These are phyloP conservation scores for Promerops cafer DNA, from an alignment of 2,113 vertebrate species.

Conservation along the genomic window DNA sequence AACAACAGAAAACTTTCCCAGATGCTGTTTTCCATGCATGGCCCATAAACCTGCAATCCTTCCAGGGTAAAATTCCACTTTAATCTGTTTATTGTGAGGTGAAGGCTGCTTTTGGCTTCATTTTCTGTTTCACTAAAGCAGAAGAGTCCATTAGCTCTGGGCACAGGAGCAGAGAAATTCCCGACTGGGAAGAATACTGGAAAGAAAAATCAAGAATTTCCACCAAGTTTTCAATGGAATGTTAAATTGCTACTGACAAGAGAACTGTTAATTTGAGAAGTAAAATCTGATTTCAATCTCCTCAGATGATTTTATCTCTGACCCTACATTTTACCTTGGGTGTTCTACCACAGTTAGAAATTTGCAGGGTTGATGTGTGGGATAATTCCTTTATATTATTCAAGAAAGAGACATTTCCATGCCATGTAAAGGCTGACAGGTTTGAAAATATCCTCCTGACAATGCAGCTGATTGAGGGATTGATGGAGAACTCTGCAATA, in stretches of 20 bases:
- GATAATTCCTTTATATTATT: not conserved
- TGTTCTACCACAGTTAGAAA: not conserved
- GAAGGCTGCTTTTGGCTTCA: conserved; percentile 25
- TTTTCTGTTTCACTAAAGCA: conserved; percentile 44
- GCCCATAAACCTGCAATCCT: not conserved
- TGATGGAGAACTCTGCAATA: not conserved
- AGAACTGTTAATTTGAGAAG: not conserved
- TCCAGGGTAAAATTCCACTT: not conserved
- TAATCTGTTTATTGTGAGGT: not conserved
- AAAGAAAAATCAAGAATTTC: not conserved
- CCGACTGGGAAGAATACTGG: not conserved
- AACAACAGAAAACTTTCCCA: not conserved
- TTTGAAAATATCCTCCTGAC: not conserved
- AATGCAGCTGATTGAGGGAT: not conserved
- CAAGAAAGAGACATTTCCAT: not conserved
- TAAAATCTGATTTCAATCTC: not conserved
- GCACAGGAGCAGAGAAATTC: not conserved
- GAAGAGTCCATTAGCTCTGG: not conserved
- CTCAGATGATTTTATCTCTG: not conserved
- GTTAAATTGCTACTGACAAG: not conserved
- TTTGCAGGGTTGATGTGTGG: not conserved
- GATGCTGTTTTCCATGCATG: not conserved
- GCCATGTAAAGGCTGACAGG: not conserved
- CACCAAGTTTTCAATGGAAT: not conserved
- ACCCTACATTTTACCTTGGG: not conserved